A percentile compares a stretch with the other conserved stretches of the same genome.
Conservation (phyloP, 1,140 invertebrate species). For the Bombus ignitus region DNA sequence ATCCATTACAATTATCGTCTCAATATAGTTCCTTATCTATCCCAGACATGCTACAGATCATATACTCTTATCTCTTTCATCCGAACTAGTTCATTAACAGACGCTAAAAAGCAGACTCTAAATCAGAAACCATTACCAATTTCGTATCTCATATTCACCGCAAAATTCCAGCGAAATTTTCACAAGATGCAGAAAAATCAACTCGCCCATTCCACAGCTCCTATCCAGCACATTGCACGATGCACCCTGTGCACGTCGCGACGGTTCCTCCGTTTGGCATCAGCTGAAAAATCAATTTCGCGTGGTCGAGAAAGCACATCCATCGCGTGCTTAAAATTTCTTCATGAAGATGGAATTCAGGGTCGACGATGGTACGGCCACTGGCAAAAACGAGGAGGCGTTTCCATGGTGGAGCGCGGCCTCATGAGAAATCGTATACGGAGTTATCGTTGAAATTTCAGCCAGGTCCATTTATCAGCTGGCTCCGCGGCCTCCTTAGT, state of each 20-base stretch:
- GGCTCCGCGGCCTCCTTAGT: slow-evolving; percentile 53
- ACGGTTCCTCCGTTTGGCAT: background rate
- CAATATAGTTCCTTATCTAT: background rate
- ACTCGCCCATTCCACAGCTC: background rate
- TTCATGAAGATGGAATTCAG: slow-evolving; percentile 45
- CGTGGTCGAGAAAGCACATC: background rate
- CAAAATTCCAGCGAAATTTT: background rate
- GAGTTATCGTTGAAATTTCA: slow-evolving; percentile 73
- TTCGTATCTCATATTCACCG: background rate
- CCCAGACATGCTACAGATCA: background rate
- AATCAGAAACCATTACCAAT: background rate
- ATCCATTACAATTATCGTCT: background rate
- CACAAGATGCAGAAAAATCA: background rate
- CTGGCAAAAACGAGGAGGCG: slow-evolving; percentile 48
- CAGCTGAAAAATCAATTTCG: slow-evolving; percentile 38
- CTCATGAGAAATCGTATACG: slow-evolving; percentile 64
- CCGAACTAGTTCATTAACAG: too few species aligned
- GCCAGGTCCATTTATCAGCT: slow-evolving; percentile 67
- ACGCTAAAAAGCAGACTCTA: background rate
- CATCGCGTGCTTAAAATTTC: slow-evolving; percentile 41
- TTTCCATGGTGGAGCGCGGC: slow-evolving; percentile 29
- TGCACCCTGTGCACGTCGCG: background rate
- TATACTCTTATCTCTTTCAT: background rate
- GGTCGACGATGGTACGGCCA: slow-evolving; percentile 29
- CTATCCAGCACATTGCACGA: too few species aligned